Conservation (phyloP, 1,140 invertebrate species). For the Metopolophium dirhodum region DNA sequence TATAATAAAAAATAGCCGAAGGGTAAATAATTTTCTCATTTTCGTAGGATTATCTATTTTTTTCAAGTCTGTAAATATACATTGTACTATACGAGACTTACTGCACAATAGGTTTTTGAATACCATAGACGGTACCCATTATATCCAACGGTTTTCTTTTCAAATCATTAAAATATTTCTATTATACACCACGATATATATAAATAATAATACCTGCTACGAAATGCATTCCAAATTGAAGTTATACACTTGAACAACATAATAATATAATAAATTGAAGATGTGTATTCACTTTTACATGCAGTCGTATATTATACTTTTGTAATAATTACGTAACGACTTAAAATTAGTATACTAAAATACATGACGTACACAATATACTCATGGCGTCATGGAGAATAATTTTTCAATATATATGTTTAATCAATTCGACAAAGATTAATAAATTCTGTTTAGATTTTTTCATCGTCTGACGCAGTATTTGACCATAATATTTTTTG, state of each 20-base stretch:
- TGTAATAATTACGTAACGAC: not conserved
- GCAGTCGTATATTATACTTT: not conserved
- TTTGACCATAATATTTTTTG: not conserved
- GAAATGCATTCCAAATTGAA: not conserved
- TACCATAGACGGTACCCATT: not conserved
- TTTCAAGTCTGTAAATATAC: not conserved
- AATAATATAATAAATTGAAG: not conserved
- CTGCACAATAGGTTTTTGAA: not conserved
- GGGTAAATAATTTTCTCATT: not conserved
- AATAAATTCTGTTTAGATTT: not conserved
- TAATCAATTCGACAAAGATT: not conserved
- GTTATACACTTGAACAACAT: not conserved
- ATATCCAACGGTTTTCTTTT: not conserved
- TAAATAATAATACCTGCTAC: not conserved
- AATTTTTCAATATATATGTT: not conserved
- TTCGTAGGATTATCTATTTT: constrained; percentile 16
- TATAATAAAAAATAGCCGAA: constrained; percentile 4
- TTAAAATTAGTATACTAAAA: not conserved
- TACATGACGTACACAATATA: not conserved
- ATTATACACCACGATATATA: not conserved
- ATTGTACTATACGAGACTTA: not conserved
- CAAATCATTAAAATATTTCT: not conserved
- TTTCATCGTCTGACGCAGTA: not conserved
- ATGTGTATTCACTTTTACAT: not conserved
- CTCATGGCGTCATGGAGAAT: not conserved